phyloP scores from a whole-genome alignment of 2,113 vertebrate genomes.

The Tiliqua scincoides region DNA sequence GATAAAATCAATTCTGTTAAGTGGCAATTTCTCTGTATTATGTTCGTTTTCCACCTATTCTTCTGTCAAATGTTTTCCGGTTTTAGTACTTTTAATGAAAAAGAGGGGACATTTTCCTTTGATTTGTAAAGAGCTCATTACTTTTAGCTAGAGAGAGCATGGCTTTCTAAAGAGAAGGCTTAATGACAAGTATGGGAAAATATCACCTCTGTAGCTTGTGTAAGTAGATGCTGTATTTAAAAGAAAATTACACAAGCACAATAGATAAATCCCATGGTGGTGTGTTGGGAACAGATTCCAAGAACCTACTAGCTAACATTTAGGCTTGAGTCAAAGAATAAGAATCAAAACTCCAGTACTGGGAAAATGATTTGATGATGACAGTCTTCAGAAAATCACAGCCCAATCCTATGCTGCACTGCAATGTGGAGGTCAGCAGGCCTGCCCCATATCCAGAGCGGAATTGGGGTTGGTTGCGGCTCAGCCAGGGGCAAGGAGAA shows the following conservation, averaged over 20 bases:
- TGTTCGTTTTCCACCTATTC: background rate
- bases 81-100: conserved; percentile 20
- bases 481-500: too few species aligned
- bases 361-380: background rate
- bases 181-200: background rate
- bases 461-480: too few species aligned
- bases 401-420: too few species aligned
- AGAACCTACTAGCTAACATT: background rate
- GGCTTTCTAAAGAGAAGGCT: background rate
- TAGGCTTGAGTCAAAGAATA: background rate
- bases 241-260: background rate
- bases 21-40: conserved; percentile 9
- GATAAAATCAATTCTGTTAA: conserved; percentile 24
- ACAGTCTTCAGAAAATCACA: too few species aligned
- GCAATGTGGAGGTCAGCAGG: too few species aligned
- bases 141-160: background rate
- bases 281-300: background rate
- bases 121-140: conserved; percentile 10
- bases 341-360: background rate
- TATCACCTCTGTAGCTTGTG: background rate
- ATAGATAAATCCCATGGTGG: conserved; percentile 1
- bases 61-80: conserved; percentile 1
- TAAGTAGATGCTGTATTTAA: background rate
- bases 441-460: too few species aligned
- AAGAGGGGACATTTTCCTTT: background rate